Evolutionary conservation across 2,113 vertebrate genomes (phyloP).

Genomic region (Pelusios castaneus): DNA sequence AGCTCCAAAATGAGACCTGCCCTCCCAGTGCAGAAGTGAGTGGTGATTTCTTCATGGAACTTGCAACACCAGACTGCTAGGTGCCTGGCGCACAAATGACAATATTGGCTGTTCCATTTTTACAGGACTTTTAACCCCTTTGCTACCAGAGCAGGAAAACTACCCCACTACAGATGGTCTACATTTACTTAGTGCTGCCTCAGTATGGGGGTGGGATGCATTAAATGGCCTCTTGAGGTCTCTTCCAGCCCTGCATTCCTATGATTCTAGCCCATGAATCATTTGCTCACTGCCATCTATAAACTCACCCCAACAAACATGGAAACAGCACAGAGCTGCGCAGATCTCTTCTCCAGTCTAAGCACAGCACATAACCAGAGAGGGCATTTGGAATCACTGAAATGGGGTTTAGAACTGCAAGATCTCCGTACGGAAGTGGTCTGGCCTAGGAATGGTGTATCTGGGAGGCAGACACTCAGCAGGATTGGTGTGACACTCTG

Average conservation of each 20-base stretch:
- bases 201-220: neutral
- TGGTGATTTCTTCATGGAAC: too few species aligned
- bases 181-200: neutral
- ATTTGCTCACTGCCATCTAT: neutral
- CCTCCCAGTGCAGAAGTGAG: too few species aligned
- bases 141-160: too few species aligned
- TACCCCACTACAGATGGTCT: neutral
- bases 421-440: constrained; percentile 54
- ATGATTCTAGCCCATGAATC: neutral
- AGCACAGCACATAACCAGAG: neutral
- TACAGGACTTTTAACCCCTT: too few species aligned
- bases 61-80: too few species aligned
- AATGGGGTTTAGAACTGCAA: constrained; percentile 9
- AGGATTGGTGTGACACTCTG: constrained; percentile 39
- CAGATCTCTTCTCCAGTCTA: neutral
- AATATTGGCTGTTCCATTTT: too few species aligned
- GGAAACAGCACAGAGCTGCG: neutral
- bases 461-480: constrained; percentile 19
- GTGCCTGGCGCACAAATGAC: too few species aligned
- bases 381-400: neutral
- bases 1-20: too few species aligned
- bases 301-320: neutral
- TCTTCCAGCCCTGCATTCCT: neutral
- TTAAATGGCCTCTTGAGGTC: neutral
- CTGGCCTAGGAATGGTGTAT: neutral